Evolutionary conservation across 2,888 invertebrate genomes (phyloP).

Genomic region (Diploptera punctata): DNA sequence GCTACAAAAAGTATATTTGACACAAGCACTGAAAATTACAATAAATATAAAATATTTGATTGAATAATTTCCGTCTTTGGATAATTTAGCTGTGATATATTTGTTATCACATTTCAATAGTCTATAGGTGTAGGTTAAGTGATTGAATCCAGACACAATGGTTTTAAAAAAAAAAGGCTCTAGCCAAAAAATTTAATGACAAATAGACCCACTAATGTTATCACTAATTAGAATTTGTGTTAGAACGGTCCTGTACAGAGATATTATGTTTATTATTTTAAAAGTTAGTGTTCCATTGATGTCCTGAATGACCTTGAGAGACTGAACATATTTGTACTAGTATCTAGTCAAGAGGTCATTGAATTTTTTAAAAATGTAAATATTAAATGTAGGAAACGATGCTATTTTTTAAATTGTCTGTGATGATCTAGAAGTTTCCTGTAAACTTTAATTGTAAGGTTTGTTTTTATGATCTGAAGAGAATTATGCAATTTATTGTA

Average conservation of each 20-base stretch:
- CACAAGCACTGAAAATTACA: no score
- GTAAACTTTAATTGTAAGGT: conserved; percentile 44
- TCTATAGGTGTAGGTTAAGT: conserved; percentile 34
- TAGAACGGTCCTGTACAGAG: conserved; percentile 19
- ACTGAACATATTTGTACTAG: conserved; percentile 43
- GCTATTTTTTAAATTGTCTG: conserved; percentile 46
- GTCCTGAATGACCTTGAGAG: conserved; percentile 40
- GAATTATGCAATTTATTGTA: conserved; percentile 13
- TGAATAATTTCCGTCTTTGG: conserved; percentile 22
- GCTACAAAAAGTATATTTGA: no score
- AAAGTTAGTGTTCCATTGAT: conserved; percentile 43
- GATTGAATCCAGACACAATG: conserved; percentile 32
- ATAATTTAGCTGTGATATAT: conserved; percentile 32
- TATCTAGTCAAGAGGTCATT: conserved; percentile 45
- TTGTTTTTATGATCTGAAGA: conserved; percentile 14
- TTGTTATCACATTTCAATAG: conserved; percentile 33
- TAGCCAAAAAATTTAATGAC: conserved; percentile 22
- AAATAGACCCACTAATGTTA: conserved; percentile 7
- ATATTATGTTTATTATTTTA: conserved; percentile 22
- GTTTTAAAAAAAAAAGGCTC: conserved; percentile 14
- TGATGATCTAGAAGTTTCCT: conserved; percentile 45
- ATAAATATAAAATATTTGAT: no score
- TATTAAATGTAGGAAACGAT: conserved; percentile 39
- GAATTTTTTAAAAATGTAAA: conserved; percentile 44
- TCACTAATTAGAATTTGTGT: conserved; percentile 23